phyloP scores from a whole-genome alignment of 2,113 vertebrate species.

The Phocoena phocoena region DNA sequence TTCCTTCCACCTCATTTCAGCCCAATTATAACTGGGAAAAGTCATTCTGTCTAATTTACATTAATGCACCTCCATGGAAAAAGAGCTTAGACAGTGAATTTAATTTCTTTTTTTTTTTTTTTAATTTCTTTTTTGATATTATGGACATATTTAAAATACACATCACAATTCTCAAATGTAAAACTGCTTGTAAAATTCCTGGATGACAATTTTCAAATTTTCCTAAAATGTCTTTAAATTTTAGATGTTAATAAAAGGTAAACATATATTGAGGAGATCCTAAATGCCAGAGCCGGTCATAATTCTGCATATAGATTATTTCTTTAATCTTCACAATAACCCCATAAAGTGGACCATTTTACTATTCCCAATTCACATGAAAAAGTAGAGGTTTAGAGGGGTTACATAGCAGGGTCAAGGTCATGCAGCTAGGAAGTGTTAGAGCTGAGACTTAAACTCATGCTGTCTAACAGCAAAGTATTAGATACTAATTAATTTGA shows the following conservation, averaged over 20 bases:
- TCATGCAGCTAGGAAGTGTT: not conserved
- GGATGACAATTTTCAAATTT: constrained; percentile 35
- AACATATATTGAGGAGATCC: not conserved
- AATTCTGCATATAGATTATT: not conserved
- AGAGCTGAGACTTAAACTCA: not conserved
- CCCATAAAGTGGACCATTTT: not conserved
- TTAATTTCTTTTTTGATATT: constrained; percentile 69
- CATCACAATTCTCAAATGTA: constrained; percentile 42
- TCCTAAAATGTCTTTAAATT: constrained; percentile 45
- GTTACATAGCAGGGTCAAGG: not conserved
- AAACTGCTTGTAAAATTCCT: constrained; percentile 68
- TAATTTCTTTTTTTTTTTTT: constrained; percentile 51
- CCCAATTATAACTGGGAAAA: constrained; percentile 89
- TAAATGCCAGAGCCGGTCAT: not conserved
- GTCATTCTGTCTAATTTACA: constrained; percentile 87
- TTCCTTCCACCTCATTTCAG: constrained; percentile 95
- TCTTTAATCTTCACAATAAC: not conserved
- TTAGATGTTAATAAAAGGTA: constrained; percentile 56
- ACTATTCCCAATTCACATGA: not conserved
- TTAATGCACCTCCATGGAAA: constrained; percentile 83
- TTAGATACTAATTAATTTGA: not conserved
- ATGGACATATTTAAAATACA: constrained; percentile 66
- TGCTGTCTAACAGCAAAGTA: not conserved
- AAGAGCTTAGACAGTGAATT: constrained; percentile 77
- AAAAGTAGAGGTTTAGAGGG: not conserved